phyloP scores from a whole-genome alignment of 2,113 vertebrate genomes.

The Phyllopteryx taeniolatus region DNA sequence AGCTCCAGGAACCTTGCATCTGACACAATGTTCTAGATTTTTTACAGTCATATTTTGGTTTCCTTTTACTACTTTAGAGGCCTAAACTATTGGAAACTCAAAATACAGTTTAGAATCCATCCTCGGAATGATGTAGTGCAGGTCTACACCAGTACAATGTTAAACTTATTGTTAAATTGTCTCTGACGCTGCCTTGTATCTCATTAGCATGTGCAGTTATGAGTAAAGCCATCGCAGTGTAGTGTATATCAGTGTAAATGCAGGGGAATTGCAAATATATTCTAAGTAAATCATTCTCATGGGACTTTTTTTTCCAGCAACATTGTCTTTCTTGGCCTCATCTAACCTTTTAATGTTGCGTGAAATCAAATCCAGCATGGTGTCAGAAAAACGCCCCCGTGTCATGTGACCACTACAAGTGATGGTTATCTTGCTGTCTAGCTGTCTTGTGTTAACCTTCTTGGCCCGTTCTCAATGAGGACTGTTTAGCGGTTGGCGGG shows the following conservation, averaged over 20 bases:
- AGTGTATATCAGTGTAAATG: background rate
- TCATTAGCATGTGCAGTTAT: background rate
- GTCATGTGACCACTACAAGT: constrained; percentile 46
- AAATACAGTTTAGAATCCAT: background rate
- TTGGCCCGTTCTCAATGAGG: constrained; percentile 50
- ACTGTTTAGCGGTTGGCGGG: constrained; percentile 60
- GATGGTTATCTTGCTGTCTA: constrained; percentile 60
- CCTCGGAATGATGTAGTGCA: background rate
- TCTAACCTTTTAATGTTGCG: constrained; percentile 22
- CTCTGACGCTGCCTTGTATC: background rate
- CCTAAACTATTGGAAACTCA: background rate
- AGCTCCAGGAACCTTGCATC: constrained; percentile 19
- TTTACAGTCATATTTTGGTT: background rate
- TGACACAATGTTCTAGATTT: background rate
- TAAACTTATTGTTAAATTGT: background rate
- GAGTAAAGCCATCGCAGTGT: background rate
- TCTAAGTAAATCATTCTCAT: background rate
- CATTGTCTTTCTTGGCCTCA: background rate
- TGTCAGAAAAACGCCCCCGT: constrained; percentile 50
- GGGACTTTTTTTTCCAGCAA: background rate
- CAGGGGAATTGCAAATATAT: background rate
- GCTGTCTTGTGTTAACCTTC: constrained; percentile 62
- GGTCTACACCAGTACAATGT: background rate
- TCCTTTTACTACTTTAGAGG: background rate
- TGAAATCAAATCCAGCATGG: constrained; percentile 55